Evolutionary conservation across 2,113 vertebrate species (phyloP).

Genomic region (Sylvicapra grimmia): DNA sequence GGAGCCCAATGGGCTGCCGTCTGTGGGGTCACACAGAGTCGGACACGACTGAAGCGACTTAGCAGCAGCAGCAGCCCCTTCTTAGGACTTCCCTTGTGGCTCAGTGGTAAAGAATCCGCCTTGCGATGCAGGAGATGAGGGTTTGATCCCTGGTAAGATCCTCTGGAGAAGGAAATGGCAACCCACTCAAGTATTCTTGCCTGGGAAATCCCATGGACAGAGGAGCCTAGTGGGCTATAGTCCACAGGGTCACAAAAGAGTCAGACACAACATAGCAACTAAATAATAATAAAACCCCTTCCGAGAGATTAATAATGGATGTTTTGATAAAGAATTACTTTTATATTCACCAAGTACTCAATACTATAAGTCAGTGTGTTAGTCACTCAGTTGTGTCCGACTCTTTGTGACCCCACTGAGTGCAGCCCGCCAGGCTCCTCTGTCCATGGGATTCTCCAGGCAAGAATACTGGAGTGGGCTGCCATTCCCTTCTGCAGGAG

Average conservation of each 20-base stretch:
- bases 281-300: not conserved
- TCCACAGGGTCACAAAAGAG: not conserved
- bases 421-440: not conserved
- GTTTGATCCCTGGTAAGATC: not conserved
- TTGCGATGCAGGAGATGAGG: not conserved
- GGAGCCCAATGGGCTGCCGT: too few relatives aligned
- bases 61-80: not conserved
- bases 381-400: not conserved
- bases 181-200: not conserved
- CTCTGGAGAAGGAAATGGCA: not conserved
- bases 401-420: not conserved
- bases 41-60: too few relatives aligned
- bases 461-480: not conserved
- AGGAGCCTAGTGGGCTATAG: not conserved
- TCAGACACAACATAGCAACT: not conserved
- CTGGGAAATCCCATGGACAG: not conserved
- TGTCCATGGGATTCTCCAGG: not conserved
- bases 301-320: not conserved
- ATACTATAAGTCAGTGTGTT: not conserved
- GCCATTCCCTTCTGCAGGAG: not conserved
- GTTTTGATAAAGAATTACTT: not conserved
- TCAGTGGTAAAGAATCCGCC: not conserved
- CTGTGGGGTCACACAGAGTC: too few relatives aligned
- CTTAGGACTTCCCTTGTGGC: not conserved
- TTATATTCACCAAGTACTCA: not conserved